A percentile compares a stretch with the other conserved stretches of the same genome.
These are phyloP conservation scores for Fissipunctia ypsillon DNA, from an alignment of 2,888 invertebrate genomes.

Conservation along the genomic window DNA sequence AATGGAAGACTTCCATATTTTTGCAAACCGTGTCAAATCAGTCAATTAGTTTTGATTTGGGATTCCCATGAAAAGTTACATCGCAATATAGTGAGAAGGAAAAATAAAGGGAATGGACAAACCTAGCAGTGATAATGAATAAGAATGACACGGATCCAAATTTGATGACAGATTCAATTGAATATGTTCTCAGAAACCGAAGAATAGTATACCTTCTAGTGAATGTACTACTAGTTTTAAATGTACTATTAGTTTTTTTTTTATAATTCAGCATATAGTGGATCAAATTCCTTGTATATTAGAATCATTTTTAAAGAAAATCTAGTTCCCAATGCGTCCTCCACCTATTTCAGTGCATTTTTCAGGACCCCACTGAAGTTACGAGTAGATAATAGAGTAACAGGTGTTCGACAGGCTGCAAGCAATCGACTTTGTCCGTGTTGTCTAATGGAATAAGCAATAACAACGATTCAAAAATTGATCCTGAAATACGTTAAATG, in stretches of 20 bases:
- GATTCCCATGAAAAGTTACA: background rate
- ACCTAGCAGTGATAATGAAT: background rate
- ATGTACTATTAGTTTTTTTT: background rate
- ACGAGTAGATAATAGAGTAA: background rate
- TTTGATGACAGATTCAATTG: background rate
- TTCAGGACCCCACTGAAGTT: background rate
- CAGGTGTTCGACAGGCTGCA: background rate
- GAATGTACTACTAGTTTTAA: background rate
- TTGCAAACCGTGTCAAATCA: background rate
- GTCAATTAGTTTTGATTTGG: background rate
- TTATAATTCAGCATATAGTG: background rate
- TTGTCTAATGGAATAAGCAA: constrained; percentile 1
- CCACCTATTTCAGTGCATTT: background rate
- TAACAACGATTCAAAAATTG: background rate
- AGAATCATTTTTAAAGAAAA: background rate
- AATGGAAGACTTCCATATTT: background rate
- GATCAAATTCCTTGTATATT: background rate
- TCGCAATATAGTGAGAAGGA: background rate
- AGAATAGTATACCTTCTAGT: background rate
- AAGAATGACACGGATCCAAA: background rate
- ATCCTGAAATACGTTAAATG: background rate
- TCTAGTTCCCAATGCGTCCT: background rate
- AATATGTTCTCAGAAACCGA: background rate
- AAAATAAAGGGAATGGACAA: background rate
- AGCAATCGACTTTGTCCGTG: background rate